Evolutionary conservation across 1,140 invertebrate genomes (phyloP).

Genomic region (Oreohelix idahoensis): DNA sequence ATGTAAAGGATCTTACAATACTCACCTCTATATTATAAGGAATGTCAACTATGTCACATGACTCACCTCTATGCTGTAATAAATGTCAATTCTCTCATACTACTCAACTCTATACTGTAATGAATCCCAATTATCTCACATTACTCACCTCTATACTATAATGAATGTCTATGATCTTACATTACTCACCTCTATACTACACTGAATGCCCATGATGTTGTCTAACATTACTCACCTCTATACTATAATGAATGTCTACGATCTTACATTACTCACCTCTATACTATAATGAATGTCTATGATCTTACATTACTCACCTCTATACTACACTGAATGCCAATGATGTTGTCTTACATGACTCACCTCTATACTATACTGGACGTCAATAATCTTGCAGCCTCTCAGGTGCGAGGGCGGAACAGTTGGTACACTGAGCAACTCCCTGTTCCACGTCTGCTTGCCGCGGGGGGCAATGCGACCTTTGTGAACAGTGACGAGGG

Average conservation of each 20-base stretch:
- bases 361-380: conserved; percentile 68
- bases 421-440: conserved; percentile 65
- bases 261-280: conserved; percentile 53
- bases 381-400: conserved; percentile 68
- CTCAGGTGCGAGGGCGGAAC: conserved; percentile 65
- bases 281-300: conserved; percentile 68
- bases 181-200: conserved; percentile 20
- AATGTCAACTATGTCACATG: conserved; percentile 67
- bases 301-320: conserved; percentile 55
- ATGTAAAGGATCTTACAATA: not conserved
- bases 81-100: not conserved
- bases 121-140: not conserved
- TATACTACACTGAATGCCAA: too few relatives aligned
- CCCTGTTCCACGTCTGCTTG: conserved; percentile 68
- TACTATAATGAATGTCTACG: conserved; percentile 20
- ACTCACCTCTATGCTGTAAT: too few relatives aligned
- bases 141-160: conserved; percentile 64
- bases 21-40: conserved; percentile 67
- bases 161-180: conserved; percentile 69
- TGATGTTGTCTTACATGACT: not conserved
- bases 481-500: conserved; percentile 66
- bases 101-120: conserved; percentile 58
- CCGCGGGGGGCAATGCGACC: conserved; percentile 63
- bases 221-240: conserved; percentile 57
- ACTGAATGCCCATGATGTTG: too few relatives aligned